Evolutionary conservation across 1,140 invertebrate genomes (phyloP), one percentile per base, ranked within the genome.

Genomic region (Araneus ventricosus): DNA sequence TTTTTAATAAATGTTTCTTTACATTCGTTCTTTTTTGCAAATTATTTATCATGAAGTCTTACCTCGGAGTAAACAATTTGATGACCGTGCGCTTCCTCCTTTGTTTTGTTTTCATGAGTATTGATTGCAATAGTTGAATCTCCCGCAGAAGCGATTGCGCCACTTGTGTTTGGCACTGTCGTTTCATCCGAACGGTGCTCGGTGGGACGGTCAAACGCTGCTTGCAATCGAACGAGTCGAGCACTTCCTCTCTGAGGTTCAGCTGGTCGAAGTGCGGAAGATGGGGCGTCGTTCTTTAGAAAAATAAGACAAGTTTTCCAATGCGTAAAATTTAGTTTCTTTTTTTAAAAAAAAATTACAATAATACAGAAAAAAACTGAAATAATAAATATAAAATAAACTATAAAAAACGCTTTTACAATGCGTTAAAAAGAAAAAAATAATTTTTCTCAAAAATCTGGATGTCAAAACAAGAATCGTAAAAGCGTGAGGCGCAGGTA

Each of bases 201-300:
- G 24, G 10, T 39, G 8, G 30, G 0, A 30, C 24, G 24, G 70
- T 75, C 22, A 41, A 61, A 27, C 14, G 63, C 87, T 27, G 27
- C 87, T 88, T 88, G 87, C n/a, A 88, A 37, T 45, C 87, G 61
- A 17, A 88, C 63, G 20, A 88, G 63, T 45, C 63, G 34, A 70
- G 17, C 63, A 34, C 87, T 67, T 88, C 87, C 59, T 88, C 45
- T 88, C 4, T 41, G 59, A 34, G 84, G 52, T 30, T 59, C 84
- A n/a, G 5, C 41, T 22, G 7, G 22, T 27, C 41, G 20, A 41
- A 6, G 4, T 6, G 22, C 39, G 20, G 75, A 41, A 14, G 20
- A 22, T 6, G 24, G 39, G 1, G 6, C 22, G 5, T 22, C 20
- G n/a, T 8, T 45, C 79, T 82, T 82, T 1, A 24, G 22, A 82